Evolutionary conservation across 2,113 vertebrate genomes (phyloP), one percentile per base, ranked within the genome.

Genomic region (Xiphophorus hellerii): DNA sequence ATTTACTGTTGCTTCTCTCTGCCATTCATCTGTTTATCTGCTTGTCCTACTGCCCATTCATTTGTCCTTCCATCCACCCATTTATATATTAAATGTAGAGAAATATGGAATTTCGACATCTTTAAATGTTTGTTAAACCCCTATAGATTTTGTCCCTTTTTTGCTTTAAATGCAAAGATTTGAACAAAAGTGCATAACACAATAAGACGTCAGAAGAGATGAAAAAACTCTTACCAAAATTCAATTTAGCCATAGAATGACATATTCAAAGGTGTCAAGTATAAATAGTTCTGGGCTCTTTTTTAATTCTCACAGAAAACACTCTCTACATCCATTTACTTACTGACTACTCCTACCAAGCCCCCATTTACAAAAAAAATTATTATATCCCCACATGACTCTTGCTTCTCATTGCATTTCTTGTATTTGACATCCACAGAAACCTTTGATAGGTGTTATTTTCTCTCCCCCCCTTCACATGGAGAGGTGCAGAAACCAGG

Each of bases 401-500:
- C 62, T 42, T 22, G 7, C 71, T 69, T 84, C 71, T 42, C 71
- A 64, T 76, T 74, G 76, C 68, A 77, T 71, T 76, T 86, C 76
- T 60, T 61, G 77, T 76, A 42, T 84, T 66, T 88, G 82, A 85
- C 74, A 62, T 79, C 70, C 44, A 35, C 71, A 70, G 81, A 88
- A 89, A 84, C 48, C 69, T 85, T 79, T 15, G 74, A 44, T 82
- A 68, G 70, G 83, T 87, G 75, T 83, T 86, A 54, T 76, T 74
- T 78, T 71, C 11, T 20, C 0, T 5, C 0, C 5, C 8, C 3
- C 14, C 30, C 15, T 31, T 63, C 35, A 61, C 62, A 73, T 78
- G 76, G 71, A 86, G 65, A 88, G 76, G 68, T 73, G 69, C 77
- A 72, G 84, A 89, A 82, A 87, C 88, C 84, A 76, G 58, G 35